These are phyloP conservation scores for Spilarctia lutea DNA, from an alignment of 2,888 invertebrate species.

Conservation along the genomic window DNA sequence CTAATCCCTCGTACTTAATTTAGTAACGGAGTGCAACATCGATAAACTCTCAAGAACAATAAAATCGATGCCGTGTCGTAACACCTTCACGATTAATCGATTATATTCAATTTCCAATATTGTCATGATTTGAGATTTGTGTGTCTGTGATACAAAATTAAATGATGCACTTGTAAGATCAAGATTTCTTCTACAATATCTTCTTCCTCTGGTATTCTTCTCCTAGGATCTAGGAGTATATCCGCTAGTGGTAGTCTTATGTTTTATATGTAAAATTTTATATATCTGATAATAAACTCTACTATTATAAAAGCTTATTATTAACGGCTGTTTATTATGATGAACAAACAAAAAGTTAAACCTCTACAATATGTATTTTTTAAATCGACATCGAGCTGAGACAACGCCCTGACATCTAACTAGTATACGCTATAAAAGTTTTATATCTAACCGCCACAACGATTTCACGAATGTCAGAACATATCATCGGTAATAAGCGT, in stretches of 20 bases:
- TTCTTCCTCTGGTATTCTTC: neutral
- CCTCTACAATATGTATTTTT: neutral
- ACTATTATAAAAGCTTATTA: too few relatives aligned
- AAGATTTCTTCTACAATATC: neutral
- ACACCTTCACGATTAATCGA: slow-evolving; percentile 45
- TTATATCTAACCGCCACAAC: slow-evolving; percentile 42
- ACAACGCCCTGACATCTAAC: slow-evolving; percentile 8
- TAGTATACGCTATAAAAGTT: slow-evolving; percentile 45
- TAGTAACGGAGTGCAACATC: slow-evolving; percentile 33
- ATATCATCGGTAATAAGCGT: slow-evolving; percentile 56
- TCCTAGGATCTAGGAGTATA: neutral
- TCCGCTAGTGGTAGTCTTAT: neutral
- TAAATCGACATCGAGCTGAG: neutral
- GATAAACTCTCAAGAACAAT: slow-evolving; percentile 39
- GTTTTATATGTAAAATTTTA: too few relatives aligned
- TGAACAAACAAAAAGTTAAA: neutral
- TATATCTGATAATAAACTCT: too few relatives aligned
- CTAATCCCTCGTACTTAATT: slow-evolving; percentile 23
- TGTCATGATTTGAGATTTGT: slow-evolving; percentile 32
- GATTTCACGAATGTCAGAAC: slow-evolving; percentile 56
- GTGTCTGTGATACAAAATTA: slow-evolving; percentile 9
- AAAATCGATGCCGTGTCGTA: slow-evolving; percentile 47
- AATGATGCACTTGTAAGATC: neutral
- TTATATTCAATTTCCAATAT: slow-evolving; percentile 37
- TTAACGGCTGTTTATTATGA: too few relatives aligned